A percentile compares a stretch with the other conserved stretches of the same genome.
Conservation (phyloP, 2,113 vertebrate species). For the Passer domesticus region DNA sequence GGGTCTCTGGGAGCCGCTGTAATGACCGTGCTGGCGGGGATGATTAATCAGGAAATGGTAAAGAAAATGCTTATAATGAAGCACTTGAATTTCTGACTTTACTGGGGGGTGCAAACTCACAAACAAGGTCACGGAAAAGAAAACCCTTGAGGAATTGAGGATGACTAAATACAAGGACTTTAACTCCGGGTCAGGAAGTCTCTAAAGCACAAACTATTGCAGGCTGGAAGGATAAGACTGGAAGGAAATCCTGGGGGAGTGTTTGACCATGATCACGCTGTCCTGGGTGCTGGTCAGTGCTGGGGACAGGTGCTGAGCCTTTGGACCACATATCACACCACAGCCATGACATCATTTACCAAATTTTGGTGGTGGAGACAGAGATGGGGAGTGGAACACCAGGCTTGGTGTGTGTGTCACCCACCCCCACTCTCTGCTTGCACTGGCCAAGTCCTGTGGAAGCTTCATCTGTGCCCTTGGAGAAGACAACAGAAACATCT, state of each 20-base stretch:
- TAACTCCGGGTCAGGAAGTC: background rate
- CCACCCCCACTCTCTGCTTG: background rate
- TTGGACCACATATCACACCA: background rate
- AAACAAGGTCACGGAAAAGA: slow-evolving; percentile 19
- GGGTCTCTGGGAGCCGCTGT: background rate
- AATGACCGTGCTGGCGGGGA: background rate
- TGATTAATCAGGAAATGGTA: slow-evolving; percentile 61
- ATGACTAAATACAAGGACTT: background rate
- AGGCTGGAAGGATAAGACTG: background rate
- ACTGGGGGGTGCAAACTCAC: background rate
- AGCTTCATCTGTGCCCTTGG: slow-evolving; percentile 69
- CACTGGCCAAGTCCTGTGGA: slow-evolving; percentile 5
- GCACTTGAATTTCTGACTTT: background rate
- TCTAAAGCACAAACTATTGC: background rate
- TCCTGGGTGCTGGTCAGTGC: background rate
- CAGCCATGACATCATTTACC: background rate
- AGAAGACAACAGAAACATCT: slow-evolving; percentile 86
- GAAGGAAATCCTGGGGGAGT: background rate
- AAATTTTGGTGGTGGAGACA: background rate
- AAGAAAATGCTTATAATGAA: slow-evolving; percentile 35
- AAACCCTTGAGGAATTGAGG: background rate
- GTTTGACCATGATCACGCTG: background rate
- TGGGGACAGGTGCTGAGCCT: background rate
- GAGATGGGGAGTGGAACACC: background rate
- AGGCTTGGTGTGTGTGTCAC: background rate